Percentiles rank a stretch among this genome's conserved stretches.
Conservation (phyloP, 2,113 vertebrate species). For the Cyanoramphus novaezelandiae region DNA sequence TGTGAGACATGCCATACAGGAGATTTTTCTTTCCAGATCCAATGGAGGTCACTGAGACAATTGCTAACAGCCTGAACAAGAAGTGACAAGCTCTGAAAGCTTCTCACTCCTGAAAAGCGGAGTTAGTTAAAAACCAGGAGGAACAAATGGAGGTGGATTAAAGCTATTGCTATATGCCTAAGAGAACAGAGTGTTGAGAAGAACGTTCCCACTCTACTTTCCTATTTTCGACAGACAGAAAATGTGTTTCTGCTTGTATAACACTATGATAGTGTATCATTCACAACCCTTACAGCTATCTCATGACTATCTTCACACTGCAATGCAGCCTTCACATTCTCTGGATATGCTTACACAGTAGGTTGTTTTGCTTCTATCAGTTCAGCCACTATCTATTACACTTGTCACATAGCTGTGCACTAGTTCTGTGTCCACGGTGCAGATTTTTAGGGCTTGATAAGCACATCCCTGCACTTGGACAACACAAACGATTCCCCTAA, state of each 20-base stretch:
- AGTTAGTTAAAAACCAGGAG: background rate
- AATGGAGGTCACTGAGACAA: background rate
- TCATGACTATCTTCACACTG: background rate
- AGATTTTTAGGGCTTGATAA: background rate
- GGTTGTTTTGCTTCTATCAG: background rate
- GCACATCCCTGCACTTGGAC: background rate
- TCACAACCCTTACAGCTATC: background rate
- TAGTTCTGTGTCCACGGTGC: background rate
- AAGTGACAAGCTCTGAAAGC: background rate
- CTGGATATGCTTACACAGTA: background rate
- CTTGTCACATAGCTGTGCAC: background rate
- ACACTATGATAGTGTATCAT: background rate
- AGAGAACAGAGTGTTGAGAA: background rate
- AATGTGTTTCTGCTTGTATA: background rate
- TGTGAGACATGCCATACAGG: background rate
- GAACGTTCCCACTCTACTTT: background rate
- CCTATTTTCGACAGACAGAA: background rate
- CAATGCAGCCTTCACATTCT: background rate
- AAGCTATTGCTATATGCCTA: background rate
- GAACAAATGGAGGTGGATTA: background rate
- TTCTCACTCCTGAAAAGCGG: background rate
- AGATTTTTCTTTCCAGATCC: background rate
- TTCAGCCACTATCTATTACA: background rate
- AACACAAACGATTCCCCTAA: background rate
- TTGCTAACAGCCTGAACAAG: background rate